Conservation (phyloP, 2,113 vertebrate species). For the Tiliqua scincoides region DNA sequence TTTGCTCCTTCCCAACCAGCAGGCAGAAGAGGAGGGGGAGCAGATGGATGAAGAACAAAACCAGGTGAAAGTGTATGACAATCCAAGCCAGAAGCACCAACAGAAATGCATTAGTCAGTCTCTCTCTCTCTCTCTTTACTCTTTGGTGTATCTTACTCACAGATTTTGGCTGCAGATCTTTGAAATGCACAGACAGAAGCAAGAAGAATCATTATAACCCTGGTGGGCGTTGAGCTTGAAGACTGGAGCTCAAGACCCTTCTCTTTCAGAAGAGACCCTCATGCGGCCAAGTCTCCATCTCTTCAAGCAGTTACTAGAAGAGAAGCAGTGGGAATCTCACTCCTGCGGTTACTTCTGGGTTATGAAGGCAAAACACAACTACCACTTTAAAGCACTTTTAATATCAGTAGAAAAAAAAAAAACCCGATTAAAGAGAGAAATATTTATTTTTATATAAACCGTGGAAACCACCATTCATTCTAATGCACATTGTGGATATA, state of each 20-base stretch:
- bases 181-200: background rate
- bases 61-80: background rate
- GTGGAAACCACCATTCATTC: no score
- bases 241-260: background rate
- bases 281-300: background rate
- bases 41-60: background rate
- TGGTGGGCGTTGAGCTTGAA: background rate
- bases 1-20: background rate
- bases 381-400: background rate
- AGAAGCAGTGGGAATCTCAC: no score
- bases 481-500: no score
- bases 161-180: background rate
- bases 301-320: no score
- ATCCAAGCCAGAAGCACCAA: background rate
- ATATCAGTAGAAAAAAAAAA: background rate
- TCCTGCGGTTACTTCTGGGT: background rate
- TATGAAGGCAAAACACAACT: background rate
- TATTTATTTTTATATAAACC: no score
- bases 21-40: background rate
- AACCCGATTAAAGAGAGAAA: background rate
- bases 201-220: background rate
- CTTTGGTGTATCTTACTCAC: background rate
- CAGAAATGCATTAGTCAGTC: no score
- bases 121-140: no score
- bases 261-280: background rate